These are phyloP conservation scores for Palythoa heliodiscus DNA, from an alignment of 92 coral and sea anemone genomes.

Conservation along the genomic window DNA sequence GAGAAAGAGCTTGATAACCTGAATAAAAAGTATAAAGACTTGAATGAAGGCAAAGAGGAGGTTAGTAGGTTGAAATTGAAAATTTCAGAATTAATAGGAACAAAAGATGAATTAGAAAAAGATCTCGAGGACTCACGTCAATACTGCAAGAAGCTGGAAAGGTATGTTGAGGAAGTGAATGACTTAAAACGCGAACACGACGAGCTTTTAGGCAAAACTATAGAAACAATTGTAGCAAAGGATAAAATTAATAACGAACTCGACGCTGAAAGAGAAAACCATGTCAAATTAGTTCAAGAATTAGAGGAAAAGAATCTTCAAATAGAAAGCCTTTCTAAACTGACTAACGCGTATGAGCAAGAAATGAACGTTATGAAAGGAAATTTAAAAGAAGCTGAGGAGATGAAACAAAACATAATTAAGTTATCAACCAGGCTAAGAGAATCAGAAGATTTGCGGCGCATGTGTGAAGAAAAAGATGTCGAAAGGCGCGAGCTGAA, in stretches of 20 bases:
- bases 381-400: slow-evolving; percentile 67
- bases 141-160: slow-evolving; percentile 46
- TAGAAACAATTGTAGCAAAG: slow-evolving; percentile 47
- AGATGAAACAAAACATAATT: slow-evolving; percentile 71
- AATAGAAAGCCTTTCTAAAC: slow-evolving; percentile 37
- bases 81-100: slow-evolving; percentile 14
- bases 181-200: slow-evolving; percentile 47
- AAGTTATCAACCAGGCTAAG: slow-evolving; percentile 74
- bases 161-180: slow-evolving; percentile 48
- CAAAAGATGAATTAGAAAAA: slow-evolving; percentile 53
- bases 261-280: slow-evolving; percentile 53
- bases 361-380: slow-evolving; percentile 54
- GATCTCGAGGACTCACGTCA: slow-evolving; percentile 43
- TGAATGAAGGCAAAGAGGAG: slow-evolving; percentile 44
- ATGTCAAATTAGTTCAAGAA: slow-evolving; percentile 39
- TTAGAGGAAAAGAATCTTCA: slow-evolving; percentile 51
- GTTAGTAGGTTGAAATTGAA: slow-evolving; percentile 37
- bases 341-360: slow-evolving; percentile 32
- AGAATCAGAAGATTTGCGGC: slow-evolving; percentile 63
- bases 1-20: slow-evolving; percentile 67
- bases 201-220: slow-evolving; percentile 43
- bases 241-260: slow-evolving; percentile 42
- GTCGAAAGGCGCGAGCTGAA: slow-evolving; percentile 45
- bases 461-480: slow-evolving; percentile 55
- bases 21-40: slow-evolving; percentile 34